These are phyloP conservation scores for Eremophila alpestris DNA, from an alignment of 2,797 vertebrate species.

Conservation along the genomic window DNA sequence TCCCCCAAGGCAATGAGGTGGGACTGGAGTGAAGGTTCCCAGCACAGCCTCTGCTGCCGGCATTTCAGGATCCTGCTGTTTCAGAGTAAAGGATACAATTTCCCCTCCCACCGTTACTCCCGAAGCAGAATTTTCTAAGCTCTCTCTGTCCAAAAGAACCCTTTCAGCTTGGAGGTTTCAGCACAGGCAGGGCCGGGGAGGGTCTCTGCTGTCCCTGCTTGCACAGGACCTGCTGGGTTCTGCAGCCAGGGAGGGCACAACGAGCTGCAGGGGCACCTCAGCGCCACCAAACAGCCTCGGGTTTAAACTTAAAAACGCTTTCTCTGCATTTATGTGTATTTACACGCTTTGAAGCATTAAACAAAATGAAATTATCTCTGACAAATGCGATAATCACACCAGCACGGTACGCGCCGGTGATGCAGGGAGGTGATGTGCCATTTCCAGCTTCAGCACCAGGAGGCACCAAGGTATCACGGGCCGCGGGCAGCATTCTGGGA, in stretches of 20 bases:
- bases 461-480: slow-evolving; percentile 80
- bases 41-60: background rate
- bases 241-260: accelerated
- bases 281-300: background rate
- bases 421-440: slow-evolving; percentile 70
- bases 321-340: background rate
- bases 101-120: background rate
- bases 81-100: background rate
- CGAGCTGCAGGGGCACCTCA: background rate
- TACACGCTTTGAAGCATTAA: background rate
- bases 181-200: background rate
- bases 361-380: background rate
- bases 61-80: background rate
- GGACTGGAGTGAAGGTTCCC: background rate
- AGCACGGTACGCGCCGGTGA: accelerated
- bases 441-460: slow-evolving; percentile 88
- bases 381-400: accelerated
- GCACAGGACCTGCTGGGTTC: accelerated
- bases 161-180: background rate
- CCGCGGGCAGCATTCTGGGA: accelerated
- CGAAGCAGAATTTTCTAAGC: background rate
- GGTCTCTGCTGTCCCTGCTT: background rate
- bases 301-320: background rate
- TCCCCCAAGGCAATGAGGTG: accelerated
- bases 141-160: background rate